These are phyloP conservation scores for Tholera decimalis DNA, from an alignment of 2,888 invertebrate species.

Conservation along the genomic window DNA sequence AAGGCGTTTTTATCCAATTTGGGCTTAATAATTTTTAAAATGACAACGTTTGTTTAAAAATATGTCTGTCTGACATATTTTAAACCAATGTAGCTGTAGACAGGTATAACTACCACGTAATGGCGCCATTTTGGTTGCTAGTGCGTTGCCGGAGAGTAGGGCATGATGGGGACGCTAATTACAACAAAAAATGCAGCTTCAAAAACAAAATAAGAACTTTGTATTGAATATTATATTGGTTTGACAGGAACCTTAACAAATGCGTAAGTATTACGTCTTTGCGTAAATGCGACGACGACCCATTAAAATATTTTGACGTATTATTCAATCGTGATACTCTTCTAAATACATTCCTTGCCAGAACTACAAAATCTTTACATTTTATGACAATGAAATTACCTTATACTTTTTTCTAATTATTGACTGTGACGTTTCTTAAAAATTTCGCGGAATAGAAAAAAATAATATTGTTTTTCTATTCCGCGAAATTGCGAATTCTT, in stretches of 20 bases:
- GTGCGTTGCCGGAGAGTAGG: constrained; percentile 79
- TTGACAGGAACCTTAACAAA: constrained; percentile 75
- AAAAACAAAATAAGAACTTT: constrained; percentile 73
- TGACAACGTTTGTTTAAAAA: too few relatives aligned
- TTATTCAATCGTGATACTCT: constrained; percentile 33
- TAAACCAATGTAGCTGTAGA: constrained; percentile 73
- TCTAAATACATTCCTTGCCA: constrained; percentile 45
- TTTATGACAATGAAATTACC: neutral
- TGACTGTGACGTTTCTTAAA: too few relatives aligned
- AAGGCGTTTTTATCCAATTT: too few relatives aligned
- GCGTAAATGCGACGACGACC: too few relatives aligned
- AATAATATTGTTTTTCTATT: neutral
- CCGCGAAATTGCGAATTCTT: constrained; percentile 11
- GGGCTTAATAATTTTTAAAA: too few relatives aligned
- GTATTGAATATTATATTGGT: constrained; percentile 70
- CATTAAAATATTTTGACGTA: constrained; percentile 2
- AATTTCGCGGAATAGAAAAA: too few relatives aligned
- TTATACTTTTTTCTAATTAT: constrained; percentile 6
- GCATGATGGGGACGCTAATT: constrained; percentile 74
- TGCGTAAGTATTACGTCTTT: neutral
- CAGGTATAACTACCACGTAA: constrained; percentile 79
- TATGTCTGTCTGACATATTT: too few relatives aligned
- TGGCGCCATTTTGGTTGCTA: constrained; percentile 89
- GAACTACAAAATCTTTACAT: constrained; percentile 9
- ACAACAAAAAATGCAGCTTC: constrained; percentile 84